phyloP scores from a whole-genome alignment of 1,140 invertebrate species.

The Sminthurinus signatus region DNA sequence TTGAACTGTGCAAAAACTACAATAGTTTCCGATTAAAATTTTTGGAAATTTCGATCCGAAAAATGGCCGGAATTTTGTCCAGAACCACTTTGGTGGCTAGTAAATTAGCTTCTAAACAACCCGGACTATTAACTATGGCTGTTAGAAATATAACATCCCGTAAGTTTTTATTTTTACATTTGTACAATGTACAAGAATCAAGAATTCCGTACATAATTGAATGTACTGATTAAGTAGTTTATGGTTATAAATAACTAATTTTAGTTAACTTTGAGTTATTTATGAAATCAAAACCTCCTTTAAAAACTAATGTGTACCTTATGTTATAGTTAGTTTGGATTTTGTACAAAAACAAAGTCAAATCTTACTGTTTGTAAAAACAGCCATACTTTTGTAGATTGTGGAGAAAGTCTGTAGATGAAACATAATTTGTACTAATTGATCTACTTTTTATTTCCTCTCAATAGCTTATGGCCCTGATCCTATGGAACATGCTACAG shows the following conservation, averaged over 20 bases:
- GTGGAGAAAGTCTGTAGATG: background rate
- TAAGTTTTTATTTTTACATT: too few species aligned
- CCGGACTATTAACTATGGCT: too few species aligned
- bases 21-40: background rate
- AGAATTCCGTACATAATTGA: too few species aligned
- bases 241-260: too few species aligned
- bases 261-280: too few species aligned
- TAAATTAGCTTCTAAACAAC: background rate
- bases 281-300: too few species aligned
- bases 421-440: conserved; percentile 4
- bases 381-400: background rate
- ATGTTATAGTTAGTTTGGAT: background rate
- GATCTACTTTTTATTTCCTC: conserved; percentile 35
- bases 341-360: background rate
- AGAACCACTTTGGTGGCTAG: conserved; percentile 2
- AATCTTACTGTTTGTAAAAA: background rate
- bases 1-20: too few species aligned
- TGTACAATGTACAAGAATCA: too few species aligned
- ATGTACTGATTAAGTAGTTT: too few species aligned
- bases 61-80: conserved; percentile 32
- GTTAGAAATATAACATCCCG: too few species aligned
- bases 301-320: too few species aligned
- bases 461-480: conserved; percentile 74
- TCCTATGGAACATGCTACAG: conserved; percentile 85
- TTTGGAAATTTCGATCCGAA: too few species aligned